Base-by-base conservation (phyloP, 2,113 vertebrate species). In the Erpornis zantholeuca region DNA sequence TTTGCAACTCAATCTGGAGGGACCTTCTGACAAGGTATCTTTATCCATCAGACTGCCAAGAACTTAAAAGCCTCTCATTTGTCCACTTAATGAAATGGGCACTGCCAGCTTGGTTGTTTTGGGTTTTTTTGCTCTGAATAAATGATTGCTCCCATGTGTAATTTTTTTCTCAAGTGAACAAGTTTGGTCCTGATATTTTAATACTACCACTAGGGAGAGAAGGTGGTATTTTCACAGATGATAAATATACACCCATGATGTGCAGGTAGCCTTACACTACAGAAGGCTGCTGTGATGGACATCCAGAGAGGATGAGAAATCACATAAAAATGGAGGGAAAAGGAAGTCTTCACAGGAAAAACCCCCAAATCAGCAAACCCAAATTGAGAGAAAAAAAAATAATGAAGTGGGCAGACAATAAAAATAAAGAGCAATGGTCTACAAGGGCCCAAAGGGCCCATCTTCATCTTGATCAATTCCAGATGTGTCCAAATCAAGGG, bases 31-130 rank as follows among this genome's bases (percentile, higher is more conserved):
- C 59, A 65, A 54, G 31, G 63, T 7, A 70, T 25, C 53, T 86
- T 80, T 83, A 78, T 87, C 82, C 35, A 90, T 84, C 88, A 82
- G 71, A 9, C 59, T 94, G 79, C 53, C 66, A 90, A 69, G 57
- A 88, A 87, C 40, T 52, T 80, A 63, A 65, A 77, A 93, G 52
- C 31, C 1, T 3, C 21, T 83, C 44, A 56, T 80, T 80, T 88
- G 63, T 91, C 36, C 76, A 76, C 16, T 45, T 92, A 88, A 76
- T 86, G 38, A 56, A 88, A 81, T 2, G 25, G 47, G 40, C 36
- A 40, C 56, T 78, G 31, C 29, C 13, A 52, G 13, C 27, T 76
- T 68, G 45, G 21, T 52, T 82, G 31, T 11, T 21, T 91, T 72
- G n/a, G 31, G 69, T 72, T 57, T 15, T 36, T 91, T 65, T 6